Evolutionary conservation across 1,140 invertebrate genomes (phyloP), one percentile per base, ranked within the genome.

Genomic region (Philaenus spumarius): DNA sequence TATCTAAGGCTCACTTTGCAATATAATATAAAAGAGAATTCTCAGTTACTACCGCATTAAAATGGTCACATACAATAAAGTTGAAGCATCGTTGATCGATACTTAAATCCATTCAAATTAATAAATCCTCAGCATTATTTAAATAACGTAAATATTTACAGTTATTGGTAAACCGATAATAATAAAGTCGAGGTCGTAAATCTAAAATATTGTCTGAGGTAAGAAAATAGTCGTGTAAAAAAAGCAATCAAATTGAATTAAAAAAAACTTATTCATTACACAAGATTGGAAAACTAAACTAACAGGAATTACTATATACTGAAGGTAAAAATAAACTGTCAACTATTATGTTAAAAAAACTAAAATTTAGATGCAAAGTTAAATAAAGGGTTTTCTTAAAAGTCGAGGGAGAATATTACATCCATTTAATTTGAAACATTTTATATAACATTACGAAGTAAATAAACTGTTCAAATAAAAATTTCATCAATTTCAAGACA

Each of bases 21-120:
- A 24, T 62, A 56, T 59, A 52, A 59, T 52, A 58, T 50, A 26
- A 39, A 47, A 46, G 43, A 30, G 26, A 40, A 50, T 30, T 62
- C 50, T 58, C 58, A 51, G 50, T 42, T 55, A 62, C 51, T 30
- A 30, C 26, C 26, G 26, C 26, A 30, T 30, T 30, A 30, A 30
- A 30, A 59, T 54, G 61, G 47, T 51, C 61, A 62, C 61, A 59
- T 62, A 62, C 61, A 62, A 45, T 62, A 30, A 51, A 62, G 55
- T 52, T 46, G 59, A 55, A 59, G 54, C 43, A 42, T 30, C 39
- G 17, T 42, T 23, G 48, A 40, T 57, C 43, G 56, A 45, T 52
- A 47, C 43, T 56, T 62, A 62, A 55, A 30, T 59, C 52, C 61
- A 55, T 52, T 62, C 56, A 59, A 56, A 62, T 57, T 55, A 62